Evolutionary conservation across 2,888 invertebrate genomes (phyloP).

Genomic region (Steromphala cineraria): DNA sequence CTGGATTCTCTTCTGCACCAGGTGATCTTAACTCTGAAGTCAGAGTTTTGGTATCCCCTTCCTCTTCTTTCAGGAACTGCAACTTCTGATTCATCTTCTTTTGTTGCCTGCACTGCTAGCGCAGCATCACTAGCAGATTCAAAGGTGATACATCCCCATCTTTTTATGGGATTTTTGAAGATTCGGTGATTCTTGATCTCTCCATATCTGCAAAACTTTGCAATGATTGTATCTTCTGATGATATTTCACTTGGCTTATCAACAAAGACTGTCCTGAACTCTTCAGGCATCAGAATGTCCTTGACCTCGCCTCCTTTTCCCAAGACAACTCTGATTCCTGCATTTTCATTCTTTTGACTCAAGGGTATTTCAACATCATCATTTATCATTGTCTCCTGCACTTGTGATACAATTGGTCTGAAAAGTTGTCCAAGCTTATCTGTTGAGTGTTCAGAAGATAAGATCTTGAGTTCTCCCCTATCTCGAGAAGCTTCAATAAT

Average conservation of each 20-base stretch:
- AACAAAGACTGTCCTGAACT: constrained; percentile 51
- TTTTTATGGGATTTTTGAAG: constrained; percentile 29
- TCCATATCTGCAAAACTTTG: constrained; percentile 47
- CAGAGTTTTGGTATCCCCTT: constrained; percentile 16
- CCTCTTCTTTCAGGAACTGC: constrained; percentile 40
- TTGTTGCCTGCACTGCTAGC: constrained; percentile 33
- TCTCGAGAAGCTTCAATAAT: constrained; percentile 54
- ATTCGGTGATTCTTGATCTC: constrained; percentile 37
- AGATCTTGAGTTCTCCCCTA: constrained; percentile 49
- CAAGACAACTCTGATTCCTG: constrained; percentile 47
- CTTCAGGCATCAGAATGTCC: constrained; percentile 53
- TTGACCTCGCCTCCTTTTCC: constrained; percentile 48
- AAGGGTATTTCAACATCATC: constrained; percentile 28
- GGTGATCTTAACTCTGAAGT: constrained; percentile 47
- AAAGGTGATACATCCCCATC: constrained; percentile 60
- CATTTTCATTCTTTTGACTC: constrained; percentile 34
- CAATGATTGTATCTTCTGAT: constrained; percentile 25
- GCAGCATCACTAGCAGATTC: constrained; percentile 25
- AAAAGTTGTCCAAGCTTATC: neutral
- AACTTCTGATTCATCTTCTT: constrained; percentile 31
- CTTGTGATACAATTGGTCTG: neutral
- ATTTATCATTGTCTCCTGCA: constrained; percentile 1
- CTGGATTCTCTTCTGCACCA: constrained; percentile 54
- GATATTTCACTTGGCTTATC: constrained; percentile 28
- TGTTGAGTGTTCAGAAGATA: constrained; percentile 28